A percentile compares a stretch with the other conserved stretches of the same genome.
These are phyloP conservation scores for Myripristis murdjan DNA, from an alignment of 2,797 vertebrate species.

Conservation along the genomic window DNA sequence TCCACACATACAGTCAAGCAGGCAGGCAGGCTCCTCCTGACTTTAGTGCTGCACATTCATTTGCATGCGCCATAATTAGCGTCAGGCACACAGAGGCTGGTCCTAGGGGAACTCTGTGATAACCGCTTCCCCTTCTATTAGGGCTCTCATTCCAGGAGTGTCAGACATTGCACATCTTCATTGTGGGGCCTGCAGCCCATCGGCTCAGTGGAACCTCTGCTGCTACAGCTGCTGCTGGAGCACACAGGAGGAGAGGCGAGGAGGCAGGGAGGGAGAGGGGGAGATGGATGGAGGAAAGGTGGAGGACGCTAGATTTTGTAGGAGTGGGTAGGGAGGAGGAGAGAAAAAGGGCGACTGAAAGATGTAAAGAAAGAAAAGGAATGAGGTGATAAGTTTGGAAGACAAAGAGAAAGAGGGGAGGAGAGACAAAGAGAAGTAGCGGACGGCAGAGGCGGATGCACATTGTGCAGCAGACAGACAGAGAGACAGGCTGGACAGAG, in stretches of 20 bases:
- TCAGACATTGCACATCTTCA: conserved; percentile 96
- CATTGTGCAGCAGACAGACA: conserved; percentile 75
- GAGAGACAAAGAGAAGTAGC: conserved; percentile 80
- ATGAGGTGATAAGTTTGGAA: conserved; percentile 69
- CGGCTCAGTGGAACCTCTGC: conserved; percentile 90
- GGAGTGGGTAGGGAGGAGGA: conserved; percentile 23
- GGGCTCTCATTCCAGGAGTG: conserved; percentile 95
- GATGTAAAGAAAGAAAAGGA: conserved; percentile 51
- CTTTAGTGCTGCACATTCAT: conserved; percentile 87
- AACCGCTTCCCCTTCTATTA: conserved; percentile 95
- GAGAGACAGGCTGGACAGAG: conserved; percentile 91
- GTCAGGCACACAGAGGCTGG: conserved; percentile 89
- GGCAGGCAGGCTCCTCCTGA: conserved; percentile 72
- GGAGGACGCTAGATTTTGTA: conserved; percentile 31
- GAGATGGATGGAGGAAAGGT: conserved; percentile 42
- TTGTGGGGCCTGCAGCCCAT: conserved; percentile 90
- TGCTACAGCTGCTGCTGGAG: conserved; percentile 83
- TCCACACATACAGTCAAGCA: conserved; percentile 63
- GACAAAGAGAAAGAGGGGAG: conserved; percentile 85
- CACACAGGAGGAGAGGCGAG: conserved; percentile 32
- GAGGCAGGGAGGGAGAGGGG: conserved; percentile 8
- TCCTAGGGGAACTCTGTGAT: conserved; percentile 93
- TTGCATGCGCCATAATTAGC: conserved; percentile 97
- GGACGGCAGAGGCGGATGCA: conserved; percentile 61
- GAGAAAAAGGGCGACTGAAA: conserved; percentile 36